Conservation (phyloP, 2,113 vertebrate genomes). For the Phocoena phocoena region DNA sequence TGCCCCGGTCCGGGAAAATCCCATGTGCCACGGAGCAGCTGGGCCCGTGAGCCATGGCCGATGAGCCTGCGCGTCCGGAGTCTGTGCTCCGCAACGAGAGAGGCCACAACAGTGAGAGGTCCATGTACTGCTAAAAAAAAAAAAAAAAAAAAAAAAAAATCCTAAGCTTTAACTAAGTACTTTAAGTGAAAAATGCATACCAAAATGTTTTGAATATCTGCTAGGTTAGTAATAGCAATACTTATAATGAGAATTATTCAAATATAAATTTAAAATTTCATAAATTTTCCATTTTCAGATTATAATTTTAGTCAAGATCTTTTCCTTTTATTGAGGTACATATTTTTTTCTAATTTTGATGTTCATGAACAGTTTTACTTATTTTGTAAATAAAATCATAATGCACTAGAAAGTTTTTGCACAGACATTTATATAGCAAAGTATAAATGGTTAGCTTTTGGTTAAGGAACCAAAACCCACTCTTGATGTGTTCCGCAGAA, state of each 20-base stretch:
- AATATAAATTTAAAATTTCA: background rate
- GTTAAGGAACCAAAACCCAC: background rate
- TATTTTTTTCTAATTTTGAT: background rate
- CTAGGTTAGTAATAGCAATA: background rate
- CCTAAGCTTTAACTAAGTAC: background rate
- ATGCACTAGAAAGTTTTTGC: background rate
- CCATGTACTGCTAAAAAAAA: no score
- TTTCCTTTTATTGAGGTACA: background rate
- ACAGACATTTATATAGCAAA: background rate
- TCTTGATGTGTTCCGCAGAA: background rate
- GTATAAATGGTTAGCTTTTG: background rate
- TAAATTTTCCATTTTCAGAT: background rate
- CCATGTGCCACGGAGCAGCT: no score
- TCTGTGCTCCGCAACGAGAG: no score
- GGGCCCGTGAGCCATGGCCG: no score
- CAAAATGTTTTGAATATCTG: background rate
- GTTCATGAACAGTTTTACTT: background rate
- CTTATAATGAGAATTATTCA: background rate
- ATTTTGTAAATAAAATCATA: background rate
- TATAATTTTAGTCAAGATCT: background rate
- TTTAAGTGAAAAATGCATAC: background rate
- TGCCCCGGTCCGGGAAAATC: no score
- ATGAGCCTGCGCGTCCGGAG: no score
- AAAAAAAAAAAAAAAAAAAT: conserved; percentile 24
- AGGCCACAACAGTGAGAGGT: no score